A percentile compares a stretch with the other conserved stretches of the same genome.
These are phyloP conservation scores for Anthoptus insignis DNA, from an alignment of 2,888 invertebrate species.

Conservation along the genomic window DNA sequence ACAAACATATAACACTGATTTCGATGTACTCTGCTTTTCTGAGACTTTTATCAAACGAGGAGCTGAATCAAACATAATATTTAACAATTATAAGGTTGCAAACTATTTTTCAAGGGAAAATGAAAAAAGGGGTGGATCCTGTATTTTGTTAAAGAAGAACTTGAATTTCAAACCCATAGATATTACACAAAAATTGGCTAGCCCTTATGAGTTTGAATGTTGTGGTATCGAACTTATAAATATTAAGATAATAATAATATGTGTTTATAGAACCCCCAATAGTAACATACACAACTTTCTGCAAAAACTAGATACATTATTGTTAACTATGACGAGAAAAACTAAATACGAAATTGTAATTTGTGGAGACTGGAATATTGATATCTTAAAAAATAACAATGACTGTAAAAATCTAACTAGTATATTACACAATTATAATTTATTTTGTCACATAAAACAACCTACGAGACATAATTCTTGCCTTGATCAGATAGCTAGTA, in stretches of 20 bases:
- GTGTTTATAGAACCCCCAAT: neutral
- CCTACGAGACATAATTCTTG: conserved; percentile 22
- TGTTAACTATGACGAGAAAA: neutral
- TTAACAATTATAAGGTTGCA: neutral
- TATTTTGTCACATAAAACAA: neutral
- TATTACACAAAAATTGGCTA: neutral
- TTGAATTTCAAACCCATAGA: neutral
- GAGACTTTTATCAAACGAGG: conserved; percentile 2
- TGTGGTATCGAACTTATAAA: neutral
- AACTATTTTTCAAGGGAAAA: neutral
- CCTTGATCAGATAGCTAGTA: conserved; percentile 30
- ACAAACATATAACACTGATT: neutral
- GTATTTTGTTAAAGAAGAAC: neutral
- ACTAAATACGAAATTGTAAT: neutral
- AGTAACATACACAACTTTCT: neutral
- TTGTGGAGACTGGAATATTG: conserved; percentile 13
- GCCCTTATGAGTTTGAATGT: neutral
- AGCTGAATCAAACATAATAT: neutral
- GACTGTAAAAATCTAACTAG: neutral
- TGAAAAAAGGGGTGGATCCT: neutral
- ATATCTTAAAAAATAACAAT: conserved; percentile 5
- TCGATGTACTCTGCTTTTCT: neutral
- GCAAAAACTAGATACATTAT: neutral
- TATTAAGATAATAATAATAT: neutral
- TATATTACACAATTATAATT: conserved; percentile 14